Evolutionary conservation across 2,113 vertebrate genomes (phyloP), one percentile per base, ranked within the genome.

Genomic region (Rhynchopsitta pachyrhyncha): DNA sequence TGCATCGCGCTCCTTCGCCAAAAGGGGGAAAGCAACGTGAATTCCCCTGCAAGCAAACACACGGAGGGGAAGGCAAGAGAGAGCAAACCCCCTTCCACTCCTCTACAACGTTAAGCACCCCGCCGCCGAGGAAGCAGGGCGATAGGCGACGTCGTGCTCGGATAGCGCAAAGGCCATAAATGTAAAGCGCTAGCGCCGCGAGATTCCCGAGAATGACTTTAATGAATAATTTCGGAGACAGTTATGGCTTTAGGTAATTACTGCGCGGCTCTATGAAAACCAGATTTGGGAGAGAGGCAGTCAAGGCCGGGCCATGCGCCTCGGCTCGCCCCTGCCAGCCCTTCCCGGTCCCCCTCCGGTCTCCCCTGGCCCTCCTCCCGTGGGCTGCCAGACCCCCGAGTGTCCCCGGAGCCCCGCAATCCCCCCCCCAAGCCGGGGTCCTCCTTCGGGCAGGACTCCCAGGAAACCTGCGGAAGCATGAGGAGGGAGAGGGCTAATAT

Each of bases 211-310:
- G 97, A 98, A 97, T 96, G 95, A 97, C 97, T 97, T 97, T 96
- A 98, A 98, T 98, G 97, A 97, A 98, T 97, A 97, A 97, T 97
- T 98, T 97, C 92, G 79, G 95, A 98, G 98, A 97, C 97, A 97
- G 97, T 97, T 97, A 97, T 55, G 95, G 95, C 97, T 97, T 92
- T 81, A 92, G 95, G 96, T 97, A 97, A 97, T 97, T 97, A 96
- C 97, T 41, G 93, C 81, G 55, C 18, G 3, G 87, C 92, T 96
- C 93, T 96, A 97, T 97, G 97, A 97, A 97, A 98, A 97, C 91
- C 97, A 98, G 97, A 97, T 94, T 96, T 49, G 74, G 53, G 67
- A 87, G 68, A 81, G 29, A 78, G 62, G 44, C 82, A 37, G 81
- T 70, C 93, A 80, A 91, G 90, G 94, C 63, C 64, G 17, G 77